Evolutionary conservation across 1,140 invertebrate genomes (phyloP).

Genomic region (Nasonia longicornis): DNA sequence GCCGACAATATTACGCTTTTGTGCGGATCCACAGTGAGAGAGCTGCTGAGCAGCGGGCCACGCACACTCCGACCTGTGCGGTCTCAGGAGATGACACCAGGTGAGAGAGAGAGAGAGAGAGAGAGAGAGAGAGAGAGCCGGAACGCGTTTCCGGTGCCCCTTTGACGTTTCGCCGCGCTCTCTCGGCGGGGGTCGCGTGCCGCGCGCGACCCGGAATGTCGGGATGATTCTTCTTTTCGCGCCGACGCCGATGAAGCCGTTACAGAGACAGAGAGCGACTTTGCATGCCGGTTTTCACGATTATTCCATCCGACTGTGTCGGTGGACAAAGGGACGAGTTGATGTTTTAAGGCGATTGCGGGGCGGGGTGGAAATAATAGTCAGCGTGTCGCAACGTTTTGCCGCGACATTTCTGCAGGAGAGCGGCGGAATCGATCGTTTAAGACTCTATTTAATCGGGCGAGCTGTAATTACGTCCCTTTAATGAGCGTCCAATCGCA

Average conservation of each 20-base stretch:
- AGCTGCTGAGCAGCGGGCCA: neutral
- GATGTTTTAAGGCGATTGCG: neutral
- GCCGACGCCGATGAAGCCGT: neutral
- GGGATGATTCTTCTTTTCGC: neutral
- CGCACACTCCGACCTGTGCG: conserved; percentile 29
- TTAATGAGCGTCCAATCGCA: neutral
- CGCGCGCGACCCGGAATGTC: conserved; percentile 28
- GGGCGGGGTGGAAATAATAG: neutral
- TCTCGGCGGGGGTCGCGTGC: conserved; percentile 31
- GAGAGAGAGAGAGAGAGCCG: conserved; percentile 20
- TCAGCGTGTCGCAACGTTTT: neutral
- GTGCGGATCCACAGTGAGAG: neutral
- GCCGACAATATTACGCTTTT: conserved; percentile 38
- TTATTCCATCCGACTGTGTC: neutral
- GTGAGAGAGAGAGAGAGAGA: conserved; percentile 12
- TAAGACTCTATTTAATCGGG: conserved; percentile 24
- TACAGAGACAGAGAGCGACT: neutral
- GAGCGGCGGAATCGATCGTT: conserved; percentile 5
- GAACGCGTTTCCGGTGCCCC: conserved; percentile 42
- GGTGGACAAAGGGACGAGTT: neutral
- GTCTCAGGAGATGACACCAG: conserved; percentile 38
- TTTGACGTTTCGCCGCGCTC: conserved; percentile 37
- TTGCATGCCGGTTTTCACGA: conserved; percentile 6
- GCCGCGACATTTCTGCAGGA: neutral
- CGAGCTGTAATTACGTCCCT: conserved; percentile 16